phyloP scores from a whole-genome alignment of 1,140 invertebrate genomes.

The Coptotermes formosanus region DNA sequence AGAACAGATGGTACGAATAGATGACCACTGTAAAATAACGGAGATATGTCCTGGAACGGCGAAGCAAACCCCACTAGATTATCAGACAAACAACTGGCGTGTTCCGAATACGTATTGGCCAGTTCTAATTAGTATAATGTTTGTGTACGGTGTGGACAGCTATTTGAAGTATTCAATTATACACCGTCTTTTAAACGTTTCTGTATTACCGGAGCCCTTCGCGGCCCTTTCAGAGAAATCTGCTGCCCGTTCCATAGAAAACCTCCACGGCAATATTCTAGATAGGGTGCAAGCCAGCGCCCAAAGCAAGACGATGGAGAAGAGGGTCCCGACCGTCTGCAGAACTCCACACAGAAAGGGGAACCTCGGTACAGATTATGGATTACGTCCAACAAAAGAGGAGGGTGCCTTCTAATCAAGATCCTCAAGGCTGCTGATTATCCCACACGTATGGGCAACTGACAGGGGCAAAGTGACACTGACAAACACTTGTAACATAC shows the following conservation, averaged over 20 bases:
- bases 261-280: neutral
- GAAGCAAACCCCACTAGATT: no score
- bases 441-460: neutral
- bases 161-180: no score
- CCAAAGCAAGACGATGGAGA: neutral
- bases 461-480: neutral
- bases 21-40: no score
- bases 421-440: neutral
- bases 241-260: neutral
- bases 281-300: neutral
- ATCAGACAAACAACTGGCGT: no score
- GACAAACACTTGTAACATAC: neutral
- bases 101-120: no score
- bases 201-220: neutral
- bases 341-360: neutral
- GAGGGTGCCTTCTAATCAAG: neutral
- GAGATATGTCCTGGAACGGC: no score
- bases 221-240: neutral
- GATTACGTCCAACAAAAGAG: slow-evolving; percentile 14
- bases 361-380: neutral
- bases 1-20: no score
- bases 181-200: no score
- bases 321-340: neutral
- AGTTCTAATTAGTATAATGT: no score
- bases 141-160: no score